Evolutionary conservation across 1,140 invertebrate genomes (phyloP).

Genomic region (Drosophila biarmipes): DNA sequence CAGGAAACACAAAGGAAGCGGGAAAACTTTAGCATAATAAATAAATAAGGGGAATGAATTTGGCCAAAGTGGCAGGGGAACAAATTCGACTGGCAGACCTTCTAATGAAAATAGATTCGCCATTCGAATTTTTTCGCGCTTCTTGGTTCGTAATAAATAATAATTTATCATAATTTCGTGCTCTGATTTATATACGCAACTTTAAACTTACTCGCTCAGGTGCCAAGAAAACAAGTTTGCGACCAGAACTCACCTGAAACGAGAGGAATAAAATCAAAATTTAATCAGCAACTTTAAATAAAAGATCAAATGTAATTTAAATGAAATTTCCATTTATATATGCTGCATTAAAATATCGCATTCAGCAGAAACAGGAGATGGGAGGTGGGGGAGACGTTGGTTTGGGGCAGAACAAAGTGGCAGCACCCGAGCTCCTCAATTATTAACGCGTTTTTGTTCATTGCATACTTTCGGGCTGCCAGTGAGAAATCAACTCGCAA

Average conservation of each 20-base stretch:
- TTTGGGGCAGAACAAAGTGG: conserved; percentile 30
- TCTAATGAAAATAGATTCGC: conserved; percentile 76
- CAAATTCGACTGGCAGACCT: conserved; percentile 33
- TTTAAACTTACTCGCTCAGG: conserved; percentile 50
- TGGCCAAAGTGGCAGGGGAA: not conserved
- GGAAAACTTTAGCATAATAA: conserved; percentile 77
- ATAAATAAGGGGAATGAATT: conserved; percentile 68
- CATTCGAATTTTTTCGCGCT: conserved; percentile 57
- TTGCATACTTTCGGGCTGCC: conserved; percentile 77
- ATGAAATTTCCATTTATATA: conserved; percentile 66
- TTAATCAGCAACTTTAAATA: conserved; percentile 40
- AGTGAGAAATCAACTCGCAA: conserved; percentile 63
- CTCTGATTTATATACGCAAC: conserved; percentile 65
- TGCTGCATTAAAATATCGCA: conserved; percentile 48
- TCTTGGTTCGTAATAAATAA: conserved; percentile 19
- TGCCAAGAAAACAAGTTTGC: conserved; percentile 3
- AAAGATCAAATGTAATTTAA: conserved; percentile 63
- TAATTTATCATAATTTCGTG: conserved; percentile 76
- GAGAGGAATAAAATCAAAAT: conserved; percentile 33
- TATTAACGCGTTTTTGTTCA: conserved; percentile 79
- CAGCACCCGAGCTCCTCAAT: conserved; percentile 66
- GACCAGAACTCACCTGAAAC: conserved; percentile 60
- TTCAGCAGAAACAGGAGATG: conserved; percentile 5
- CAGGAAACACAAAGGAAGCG: conserved; percentile 27
- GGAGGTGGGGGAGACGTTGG: not conserved